Evolutionary conservation across 2,888 invertebrate genomes (phyloP).

Genomic region (Tetheella fluctuosa): DNA sequence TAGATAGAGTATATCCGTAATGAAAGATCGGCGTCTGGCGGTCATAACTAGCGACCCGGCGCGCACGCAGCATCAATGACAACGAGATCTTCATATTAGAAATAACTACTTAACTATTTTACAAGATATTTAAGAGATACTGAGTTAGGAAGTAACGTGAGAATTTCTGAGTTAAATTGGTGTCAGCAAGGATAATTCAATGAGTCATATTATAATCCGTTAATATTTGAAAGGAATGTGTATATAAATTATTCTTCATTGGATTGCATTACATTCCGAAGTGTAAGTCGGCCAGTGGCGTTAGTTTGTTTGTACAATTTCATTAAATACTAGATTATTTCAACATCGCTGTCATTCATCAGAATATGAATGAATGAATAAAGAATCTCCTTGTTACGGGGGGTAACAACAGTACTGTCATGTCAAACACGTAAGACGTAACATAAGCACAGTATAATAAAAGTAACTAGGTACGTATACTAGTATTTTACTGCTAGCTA

Average conservation of each 20-base stretch:
- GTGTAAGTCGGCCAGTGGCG: too few species aligned
- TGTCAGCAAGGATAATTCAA: not conserved
- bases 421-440: too few species aligned
- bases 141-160: not conserved
- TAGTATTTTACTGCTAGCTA: too few species aligned
- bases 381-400: too few species aligned
- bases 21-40: constrained; percentile 47
- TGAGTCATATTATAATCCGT: not conserved
- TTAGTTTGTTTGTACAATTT: too few species aligned
- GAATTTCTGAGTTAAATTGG: not conserved
- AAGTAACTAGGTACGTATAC: too few species aligned
- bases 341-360: not conserved
- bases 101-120: constrained; percentile 29
- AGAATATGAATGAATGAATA: not conserved
- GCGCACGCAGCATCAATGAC: constrained; percentile 37
- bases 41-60: constrained; percentile 44
- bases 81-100: constrained; percentile 30
- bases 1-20: constrained; percentile 24
- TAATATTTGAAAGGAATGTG: not conserved
- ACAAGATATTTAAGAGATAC: constrained; percentile 19
- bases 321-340: too few species aligned
- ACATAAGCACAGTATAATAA: too few species aligned
- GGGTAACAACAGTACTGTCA: too few species aligned
- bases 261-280: not conserved
- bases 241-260: not conserved